Evolutionary conservation across 2,113 vertebrate species (phyloP).

Genomic region (Colaptes auratus): DNA sequence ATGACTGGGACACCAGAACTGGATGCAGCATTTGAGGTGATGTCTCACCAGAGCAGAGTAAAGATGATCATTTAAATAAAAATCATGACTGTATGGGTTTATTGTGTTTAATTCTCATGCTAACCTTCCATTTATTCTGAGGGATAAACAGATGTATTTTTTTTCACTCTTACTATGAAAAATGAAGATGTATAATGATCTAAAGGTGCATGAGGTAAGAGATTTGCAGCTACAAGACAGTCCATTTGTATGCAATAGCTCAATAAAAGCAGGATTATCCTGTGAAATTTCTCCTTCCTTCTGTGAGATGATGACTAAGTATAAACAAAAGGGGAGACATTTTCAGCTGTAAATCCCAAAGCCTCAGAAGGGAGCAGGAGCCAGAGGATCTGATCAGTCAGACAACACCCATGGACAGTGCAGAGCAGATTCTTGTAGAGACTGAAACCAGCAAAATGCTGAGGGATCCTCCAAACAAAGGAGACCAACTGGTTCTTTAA

Average conservation of each 20-base stretch:
- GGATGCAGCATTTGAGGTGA: too few relatives aligned
- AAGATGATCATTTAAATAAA: not conserved
- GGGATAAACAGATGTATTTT: not conserved
- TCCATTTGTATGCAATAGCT: not conserved
- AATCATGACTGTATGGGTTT: not conserved
- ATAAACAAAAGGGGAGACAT: not conserved
- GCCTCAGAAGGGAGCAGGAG: not conserved
- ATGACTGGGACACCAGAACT: too few relatives aligned
- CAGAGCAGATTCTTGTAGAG: not conserved
- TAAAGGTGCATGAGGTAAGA: not conserved
- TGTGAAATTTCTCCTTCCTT: not conserved
- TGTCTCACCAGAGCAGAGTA: too few relatives aligned
- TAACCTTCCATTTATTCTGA: not conserved
- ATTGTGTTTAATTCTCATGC: not conserved
- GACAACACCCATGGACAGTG: fast-evolving
- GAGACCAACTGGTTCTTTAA: constrained; percentile 26
- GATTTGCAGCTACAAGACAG: not conserved
- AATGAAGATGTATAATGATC: not conserved
- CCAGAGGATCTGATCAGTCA: not conserved
- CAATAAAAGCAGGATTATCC: not conserved
- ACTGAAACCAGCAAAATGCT: not conserved
- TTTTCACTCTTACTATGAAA: not conserved
- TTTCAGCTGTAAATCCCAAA: not conserved
- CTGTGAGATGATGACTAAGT: not conserved
- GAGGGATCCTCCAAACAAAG: not conserved